Evolutionary conservation across 2,888 invertebrate species (phyloP), one percentile per base, ranked within the genome.

Genomic region (Drosophila testacea): DNA sequence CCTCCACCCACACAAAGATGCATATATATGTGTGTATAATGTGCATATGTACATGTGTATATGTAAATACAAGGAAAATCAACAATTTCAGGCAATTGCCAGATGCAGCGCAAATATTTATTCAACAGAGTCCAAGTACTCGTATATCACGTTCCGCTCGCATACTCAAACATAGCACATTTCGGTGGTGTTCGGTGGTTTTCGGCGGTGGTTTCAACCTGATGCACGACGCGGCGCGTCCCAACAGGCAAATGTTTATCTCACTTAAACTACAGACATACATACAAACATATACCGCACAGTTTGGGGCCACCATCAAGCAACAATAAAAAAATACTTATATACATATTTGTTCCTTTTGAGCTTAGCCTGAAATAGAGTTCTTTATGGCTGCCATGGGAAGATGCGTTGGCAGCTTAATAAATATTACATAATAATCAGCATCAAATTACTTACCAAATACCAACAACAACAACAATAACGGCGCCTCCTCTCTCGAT

Each of bases 91-190:
- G 64, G 57, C 65, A 70, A 71, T 67, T 64, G 66, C 67, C 63
- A 56, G 62, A 67, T 62, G 67, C 72, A 70, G 59, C 62, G 60
- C 69, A 69, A 69, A 67, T 71, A 66, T 67, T 67, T 67, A 62
- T 63, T 60, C 59, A 73, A 52, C 68, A 34, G 60, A 69, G 66
- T 70, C 61, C 61, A 55, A 62, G 30, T 48, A 57, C 63, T 63
- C 63, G 70, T 73, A 73, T 73, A 73, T 73, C 73, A 73, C 73
- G 73, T 73, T 70, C 66, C 73, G 73, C 71, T 73, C 59, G 73
- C 73, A 73, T 70, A 70, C 47, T 51, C 46, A 46, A 60, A 66
- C 48, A 41, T 56, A 16, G 34, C 56, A 54, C 67, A 66, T 59
- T 66, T 65, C 57, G 57, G 57, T 48, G 51, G 34, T 34, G 11